Evolutionary conservation across 2,888 invertebrate genomes (phyloP).

Genomic region (Meteorus cinctellus): DNA sequence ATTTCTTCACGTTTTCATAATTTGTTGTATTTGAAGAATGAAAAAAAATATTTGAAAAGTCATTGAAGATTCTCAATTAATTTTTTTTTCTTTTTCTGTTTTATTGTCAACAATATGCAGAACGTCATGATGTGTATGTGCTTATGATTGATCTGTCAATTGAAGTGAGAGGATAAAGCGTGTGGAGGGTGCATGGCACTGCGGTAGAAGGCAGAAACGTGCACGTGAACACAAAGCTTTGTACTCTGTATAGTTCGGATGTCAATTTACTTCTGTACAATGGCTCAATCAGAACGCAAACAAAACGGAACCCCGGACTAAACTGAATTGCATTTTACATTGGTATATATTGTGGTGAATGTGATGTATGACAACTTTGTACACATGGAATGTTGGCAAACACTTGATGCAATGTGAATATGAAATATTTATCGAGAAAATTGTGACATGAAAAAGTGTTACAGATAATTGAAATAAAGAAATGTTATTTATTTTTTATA

Average conservation of each 20-base stretch:
- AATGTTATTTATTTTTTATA: too few species aligned
- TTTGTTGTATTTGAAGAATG: background rate
- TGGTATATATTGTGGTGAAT: conserved; percentile 43
- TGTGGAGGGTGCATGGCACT: background rate
- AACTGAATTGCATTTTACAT: conserved; percentile 66
- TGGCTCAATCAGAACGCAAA: conserved; percentile 71
- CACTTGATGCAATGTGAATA: conserved; percentile 6
- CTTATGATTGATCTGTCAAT: conserved; percentile 34
- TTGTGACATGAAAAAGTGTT: background rate
- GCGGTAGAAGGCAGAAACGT: conserved; percentile 44
- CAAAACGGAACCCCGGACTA: conserved; percentile 59
- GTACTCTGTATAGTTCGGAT: conserved; percentile 60
- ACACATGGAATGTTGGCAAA: conserved; percentile 17
- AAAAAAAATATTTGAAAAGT: background rate
- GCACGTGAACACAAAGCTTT: conserved; percentile 60
- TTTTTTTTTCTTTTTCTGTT: background rate
- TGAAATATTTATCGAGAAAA: background rate
- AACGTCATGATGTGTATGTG: too few species aligned
- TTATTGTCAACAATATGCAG: background rate
- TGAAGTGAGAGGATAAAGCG: conserved; percentile 28
- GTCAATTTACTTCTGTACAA: conserved; percentile 69
- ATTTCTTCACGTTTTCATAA: background rate
- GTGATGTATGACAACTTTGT: conserved; percentile 1
- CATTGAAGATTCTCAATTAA: background rate
- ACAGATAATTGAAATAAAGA: too few species aligned